Base-by-base conservation (phyloP, 2,888 invertebrate genomes). In the Linyphia triangularis region DNA sequence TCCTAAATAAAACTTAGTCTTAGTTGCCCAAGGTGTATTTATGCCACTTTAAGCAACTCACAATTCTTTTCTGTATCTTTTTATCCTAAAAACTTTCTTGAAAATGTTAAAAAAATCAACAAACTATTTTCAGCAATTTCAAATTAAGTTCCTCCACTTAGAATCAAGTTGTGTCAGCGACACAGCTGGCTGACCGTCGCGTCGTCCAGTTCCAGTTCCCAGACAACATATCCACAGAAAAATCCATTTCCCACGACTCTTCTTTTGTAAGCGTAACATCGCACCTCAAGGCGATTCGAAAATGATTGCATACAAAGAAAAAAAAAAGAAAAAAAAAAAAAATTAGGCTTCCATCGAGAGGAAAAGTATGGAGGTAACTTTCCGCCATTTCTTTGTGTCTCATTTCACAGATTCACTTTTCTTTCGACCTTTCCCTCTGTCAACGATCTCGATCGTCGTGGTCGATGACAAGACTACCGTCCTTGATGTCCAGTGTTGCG, bases 401-500 rank as follows among this genome's bases (percentile, higher is more conserved):
- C 63, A 26, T 9, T 57, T 73, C 22, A 30, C 16, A 33, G 51
- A 51, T 51, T 75, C 73, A 59, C 59, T 75, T 75, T 75, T 30
- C 30, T 33, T 28, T 22, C 30, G 57, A 75, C 57, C 73, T 59
- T n/a, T 57, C 73, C 19, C 51, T 6, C 73, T 75, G 57, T 59
- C 73, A 57, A 75, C 19, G 73, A 75, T 75, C 73, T 24, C 24
- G 2, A 16, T 69, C 33, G 33, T 10, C 28, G 16, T n/a, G 19
- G 19, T 13, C 37, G 19, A n/a, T 51, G 51, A 16, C 51, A 24
- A n/a, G 28, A 10, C 33, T 51, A 51, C 10, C 79, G 79, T 43
- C 79, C 79, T 79, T 79, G 79, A 79, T 79, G 79, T n/a, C 79
- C 79, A 79, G 30, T 28, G 51, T 67, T 40, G 43, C 79, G 67